A percentile compares a stretch with the other conserved stretches of the same genome.
phyloP scores from a whole-genome alignment of 2,797 vertebrate genomes.

The Neostethus bicornis region DNA sequence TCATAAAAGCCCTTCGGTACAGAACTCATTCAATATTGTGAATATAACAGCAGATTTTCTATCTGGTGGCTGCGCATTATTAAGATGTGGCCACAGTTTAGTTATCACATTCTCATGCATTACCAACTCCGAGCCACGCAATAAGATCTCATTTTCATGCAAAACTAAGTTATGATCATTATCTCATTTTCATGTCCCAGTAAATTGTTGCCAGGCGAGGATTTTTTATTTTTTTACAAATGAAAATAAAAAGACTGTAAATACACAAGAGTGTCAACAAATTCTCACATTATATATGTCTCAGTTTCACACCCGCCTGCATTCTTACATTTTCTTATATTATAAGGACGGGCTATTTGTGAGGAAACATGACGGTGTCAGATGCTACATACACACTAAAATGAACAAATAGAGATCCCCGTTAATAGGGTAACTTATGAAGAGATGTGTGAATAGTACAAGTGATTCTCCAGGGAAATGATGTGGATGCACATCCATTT shows the following conservation, averaged over 20 bases:
- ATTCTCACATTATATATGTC: not conserved
- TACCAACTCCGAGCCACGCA: not conserved
- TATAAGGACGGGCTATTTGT: not conserved
- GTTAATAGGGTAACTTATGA: not conserved
- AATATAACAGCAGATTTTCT: not conserved
- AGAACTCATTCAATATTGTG: not conserved
- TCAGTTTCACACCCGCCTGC: not conserved
- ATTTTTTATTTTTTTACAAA: not conserved
- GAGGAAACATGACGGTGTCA: not conserved
- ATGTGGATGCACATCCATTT: not conserved
- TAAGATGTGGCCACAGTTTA: not conserved
- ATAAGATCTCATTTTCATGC: slow-evolving; percentile 1
- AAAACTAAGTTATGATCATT: not conserved
- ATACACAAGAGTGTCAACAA: not conserved
- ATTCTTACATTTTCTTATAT: not conserved
- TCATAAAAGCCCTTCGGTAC: not conserved
- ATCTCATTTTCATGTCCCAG: not conserved
- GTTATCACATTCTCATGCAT: not conserved
- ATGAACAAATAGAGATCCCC: not conserved
- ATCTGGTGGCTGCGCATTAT: not conserved
- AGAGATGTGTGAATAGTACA: not conserved
- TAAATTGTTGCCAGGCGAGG: not conserved
- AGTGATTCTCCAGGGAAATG: not conserved
- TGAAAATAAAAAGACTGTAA: not conserved
- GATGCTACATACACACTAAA: not conserved